phyloP scores from a whole-genome alignment of 2,113 vertebrate genomes.

The Strix aluco region DNA sequence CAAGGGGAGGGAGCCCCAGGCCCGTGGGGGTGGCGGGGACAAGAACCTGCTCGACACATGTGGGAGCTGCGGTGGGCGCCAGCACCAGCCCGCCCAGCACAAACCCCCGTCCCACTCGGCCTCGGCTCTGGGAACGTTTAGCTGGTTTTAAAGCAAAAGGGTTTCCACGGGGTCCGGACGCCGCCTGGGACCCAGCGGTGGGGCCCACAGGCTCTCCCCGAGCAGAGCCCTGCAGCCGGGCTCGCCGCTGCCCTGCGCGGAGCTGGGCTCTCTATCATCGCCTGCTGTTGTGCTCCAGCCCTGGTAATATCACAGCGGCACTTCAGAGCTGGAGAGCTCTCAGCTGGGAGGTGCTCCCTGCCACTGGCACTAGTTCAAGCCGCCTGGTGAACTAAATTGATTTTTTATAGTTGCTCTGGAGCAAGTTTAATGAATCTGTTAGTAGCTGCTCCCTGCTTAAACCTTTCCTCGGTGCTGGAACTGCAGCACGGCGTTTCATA shows the following conservation, averaged over 20 bases:
- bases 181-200: not conserved
- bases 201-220: not conserved
- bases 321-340: constrained; percentile 37
- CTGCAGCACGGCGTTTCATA: constrained; percentile 28
- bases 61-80: fast-evolving
- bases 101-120: fast-evolving
- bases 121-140: not conserved
- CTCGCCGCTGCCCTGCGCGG: not conserved
- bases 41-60: fast-evolving
- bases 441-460: constrained; percentile 77
- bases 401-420: constrained; percentile 85
- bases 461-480: constrained; percentile 53
- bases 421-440: constrained; percentile 85
- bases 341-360: constrained; percentile 56
- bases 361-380: constrained; percentile 76
- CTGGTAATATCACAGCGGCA: not conserved
- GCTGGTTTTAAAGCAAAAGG: not conserved
- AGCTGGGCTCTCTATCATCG: not conserved
- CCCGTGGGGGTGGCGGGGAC: not conserved
- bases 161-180: fast-evolving
- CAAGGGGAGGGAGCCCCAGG: not conserved
- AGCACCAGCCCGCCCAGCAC: not conserved
- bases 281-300: not conserved
- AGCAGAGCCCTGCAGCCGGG: not conserved
- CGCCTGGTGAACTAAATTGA: constrained; percentile 84